Evolutionary conservation across 1,140 invertebrate genomes (phyloP).

Genomic region (Bradysia coprophila): DNA sequence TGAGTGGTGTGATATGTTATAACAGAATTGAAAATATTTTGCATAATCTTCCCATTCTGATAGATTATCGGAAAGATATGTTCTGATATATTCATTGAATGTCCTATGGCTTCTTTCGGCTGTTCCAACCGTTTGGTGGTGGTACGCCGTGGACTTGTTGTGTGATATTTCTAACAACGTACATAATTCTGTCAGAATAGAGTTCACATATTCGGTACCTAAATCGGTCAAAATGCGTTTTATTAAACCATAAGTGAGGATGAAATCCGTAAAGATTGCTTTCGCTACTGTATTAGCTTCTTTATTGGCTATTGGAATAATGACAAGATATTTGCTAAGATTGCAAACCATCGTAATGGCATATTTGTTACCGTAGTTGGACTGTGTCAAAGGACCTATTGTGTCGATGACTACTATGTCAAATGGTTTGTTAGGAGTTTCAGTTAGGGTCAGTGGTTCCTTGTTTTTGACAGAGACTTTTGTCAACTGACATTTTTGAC

Average conservation of each 20-base stretch:
- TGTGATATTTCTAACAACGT: not conserved
- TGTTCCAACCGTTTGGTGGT: too few relatives aligned
- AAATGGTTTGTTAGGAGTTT: slow-evolving; percentile 1
- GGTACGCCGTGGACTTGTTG: too few relatives aligned
- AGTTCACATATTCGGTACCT: not conserved
- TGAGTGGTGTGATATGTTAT: slow-evolving; percentile 7
- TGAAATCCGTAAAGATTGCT: slow-evolving; percentile 5
- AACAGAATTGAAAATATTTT: slow-evolving; percentile 8
- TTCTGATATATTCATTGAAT: too few relatives aligned
- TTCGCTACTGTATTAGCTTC: slow-evolving; percentile 4
- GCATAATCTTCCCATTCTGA: slow-evolving; percentile 8
- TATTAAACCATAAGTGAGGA: slow-evolving; percentile 3
- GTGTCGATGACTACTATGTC: slow-evolving; percentile 2
- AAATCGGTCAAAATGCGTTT: slow-evolving; percentile 2
- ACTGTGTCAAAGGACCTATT: not conserved
- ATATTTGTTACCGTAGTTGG: slow-evolving; percentile 1
- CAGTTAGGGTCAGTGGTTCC: slow-evolving; percentile 1
- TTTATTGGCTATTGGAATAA: slow-evolving; percentile 4
- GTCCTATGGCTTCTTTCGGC: too few relatives aligned
- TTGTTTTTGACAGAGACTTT: slow-evolving; percentile 1
- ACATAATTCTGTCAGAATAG: not conserved
- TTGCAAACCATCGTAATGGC: slow-evolving; percentile 1
- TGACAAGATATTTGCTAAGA: slow-evolving; percentile 4
- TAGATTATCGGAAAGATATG: too few relatives aligned
- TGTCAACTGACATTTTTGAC: slow-evolving; percentile 1